A percentile compares a stretch with the other conserved stretches of the same genome.
phyloP scores from a whole-genome alignment of 2,797 vertebrate species.

The Salmo trutta region DNA sequence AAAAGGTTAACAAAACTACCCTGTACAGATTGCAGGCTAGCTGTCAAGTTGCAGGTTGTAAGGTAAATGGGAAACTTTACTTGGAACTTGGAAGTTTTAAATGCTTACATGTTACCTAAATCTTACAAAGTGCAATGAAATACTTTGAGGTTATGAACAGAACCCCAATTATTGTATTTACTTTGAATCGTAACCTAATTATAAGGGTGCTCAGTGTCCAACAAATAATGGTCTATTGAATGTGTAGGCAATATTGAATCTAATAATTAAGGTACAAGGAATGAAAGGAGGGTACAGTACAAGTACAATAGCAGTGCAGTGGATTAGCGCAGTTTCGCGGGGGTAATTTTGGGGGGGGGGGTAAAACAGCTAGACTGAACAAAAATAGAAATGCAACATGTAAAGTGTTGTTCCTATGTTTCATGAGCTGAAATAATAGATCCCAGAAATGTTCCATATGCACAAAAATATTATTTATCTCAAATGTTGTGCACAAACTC shows the following conservation, averaged over 20 bases:
- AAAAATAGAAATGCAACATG: too few relatives aligned
- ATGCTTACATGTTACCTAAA: not conserved
- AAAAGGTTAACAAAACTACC: too few relatives aligned
- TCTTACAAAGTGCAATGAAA: not conserved
- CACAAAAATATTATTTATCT: too few relatives aligned
- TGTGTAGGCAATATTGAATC: too few relatives aligned
- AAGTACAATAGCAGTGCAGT: not conserved
- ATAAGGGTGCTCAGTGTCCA: not conserved
- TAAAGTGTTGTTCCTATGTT: too few relatives aligned
- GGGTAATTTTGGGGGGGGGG: too few relatives aligned
- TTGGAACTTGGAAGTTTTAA: not conserved
- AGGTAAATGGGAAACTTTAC: conserved; percentile 43
- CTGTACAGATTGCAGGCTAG: conserved; percentile 7
- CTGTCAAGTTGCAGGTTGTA: conserved; percentile 26
- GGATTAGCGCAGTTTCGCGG: too few relatives aligned
- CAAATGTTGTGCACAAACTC: too few relatives aligned
- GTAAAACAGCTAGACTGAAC: too few relatives aligned
- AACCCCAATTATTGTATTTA: not conserved
- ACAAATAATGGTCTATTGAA: not conserved
- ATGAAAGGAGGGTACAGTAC: not conserved
- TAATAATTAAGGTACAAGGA: not conserved
- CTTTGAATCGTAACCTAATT: not conserved
- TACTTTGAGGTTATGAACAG: too few relatives aligned
- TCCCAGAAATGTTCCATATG: too few relatives aligned
- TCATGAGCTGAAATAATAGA: too few relatives aligned